These are phyloP conservation scores for Sternotherus odoratus DNA, from an alignment of 2,797 vertebrate genomes.

Conservation along the genomic window DNA sequence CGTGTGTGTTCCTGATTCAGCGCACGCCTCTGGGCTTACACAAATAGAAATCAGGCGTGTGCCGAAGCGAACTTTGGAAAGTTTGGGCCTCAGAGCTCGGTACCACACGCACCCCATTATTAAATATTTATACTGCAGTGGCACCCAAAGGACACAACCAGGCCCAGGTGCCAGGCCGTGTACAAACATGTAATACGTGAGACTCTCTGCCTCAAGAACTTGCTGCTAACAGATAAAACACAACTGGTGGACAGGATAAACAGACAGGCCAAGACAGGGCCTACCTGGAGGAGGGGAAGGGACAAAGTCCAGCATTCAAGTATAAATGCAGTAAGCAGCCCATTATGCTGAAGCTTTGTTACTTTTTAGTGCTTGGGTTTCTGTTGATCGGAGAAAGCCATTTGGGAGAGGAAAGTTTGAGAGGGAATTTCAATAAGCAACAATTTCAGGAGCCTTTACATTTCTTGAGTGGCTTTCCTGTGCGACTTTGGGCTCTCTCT, in stretches of 20 bases:
- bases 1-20: not conserved
- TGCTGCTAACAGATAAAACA: not conserved
- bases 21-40: constrained; percentile 16
- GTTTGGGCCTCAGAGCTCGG: not conserved
- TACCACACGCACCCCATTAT: not conserved
- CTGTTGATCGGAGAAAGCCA: not conserved
- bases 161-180: not conserved
- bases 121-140: not conserved
- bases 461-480: not conserved
- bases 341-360: not conserved
- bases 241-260: not conserved
- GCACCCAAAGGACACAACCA: not conserved
- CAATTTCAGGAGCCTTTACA: not conserved
- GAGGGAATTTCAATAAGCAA: not conserved
- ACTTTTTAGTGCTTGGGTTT: not conserved
- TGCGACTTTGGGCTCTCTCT: not conserved
- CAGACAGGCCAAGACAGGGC: not conserved
- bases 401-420: not conserved
- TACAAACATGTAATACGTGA: too few species aligned
- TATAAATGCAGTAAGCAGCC: not conserved
- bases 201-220: not conserved
- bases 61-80: constrained; percentile 4
- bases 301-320: not conserved
- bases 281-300: not conserved
- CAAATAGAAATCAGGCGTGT: not conserved